A percentile compares a stretch with the other conserved stretches of the same genome.
Evolutionary conservation across 2,797 vertebrate species (phyloP).

Genomic region (Mormyrops boulengeri): DNA sequence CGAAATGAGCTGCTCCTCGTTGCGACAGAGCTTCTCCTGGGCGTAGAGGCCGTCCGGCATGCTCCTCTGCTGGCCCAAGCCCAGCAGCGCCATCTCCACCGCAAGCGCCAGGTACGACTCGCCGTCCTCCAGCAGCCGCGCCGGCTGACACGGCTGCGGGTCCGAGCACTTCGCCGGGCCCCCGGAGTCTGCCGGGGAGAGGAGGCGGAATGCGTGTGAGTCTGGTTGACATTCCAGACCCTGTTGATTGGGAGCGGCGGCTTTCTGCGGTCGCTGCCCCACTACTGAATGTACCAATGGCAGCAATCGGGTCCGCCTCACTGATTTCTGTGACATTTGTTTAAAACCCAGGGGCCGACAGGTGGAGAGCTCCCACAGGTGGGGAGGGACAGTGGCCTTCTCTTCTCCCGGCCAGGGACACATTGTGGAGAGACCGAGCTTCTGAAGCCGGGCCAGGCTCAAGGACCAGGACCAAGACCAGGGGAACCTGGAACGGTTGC

Average conservation of each 20-base stretch:
- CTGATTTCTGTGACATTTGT: not conserved
- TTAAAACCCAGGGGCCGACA: not conserved
- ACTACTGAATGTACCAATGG: not conserved
- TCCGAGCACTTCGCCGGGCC: constrained; percentile 77
- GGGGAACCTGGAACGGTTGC: not conserved
- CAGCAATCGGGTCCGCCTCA: not conserved
- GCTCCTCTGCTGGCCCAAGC: constrained; percentile 83
- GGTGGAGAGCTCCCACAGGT: not conserved
- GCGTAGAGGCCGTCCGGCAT: constrained; percentile 94
- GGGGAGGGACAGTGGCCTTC: not conserved
- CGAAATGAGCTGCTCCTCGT: constrained; percentile 88
- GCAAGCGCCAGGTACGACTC: constrained; percentile 80
- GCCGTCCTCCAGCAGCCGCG: constrained; percentile 83
- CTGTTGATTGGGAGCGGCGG: not conserved
- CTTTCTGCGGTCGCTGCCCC: not conserved
- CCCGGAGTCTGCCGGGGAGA: constrained; percentile 61
- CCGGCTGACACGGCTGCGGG: constrained; percentile 79
- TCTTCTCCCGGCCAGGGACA: not conserved
- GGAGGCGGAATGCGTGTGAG: not conserved
- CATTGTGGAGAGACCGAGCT: no score
- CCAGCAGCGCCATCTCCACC: constrained; percentile 83
- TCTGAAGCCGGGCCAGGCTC: not conserved
- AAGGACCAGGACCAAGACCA: not conserved
- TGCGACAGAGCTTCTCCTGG: constrained; percentile 91
- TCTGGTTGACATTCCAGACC: not conserved